A percentile compares a stretch with the other conserved stretches of the same genome.
These are phyloP conservation scores for Amiota mariae DNA, from an alignment of 2,888 invertebrate genomes.

Conservation along the genomic window DNA sequence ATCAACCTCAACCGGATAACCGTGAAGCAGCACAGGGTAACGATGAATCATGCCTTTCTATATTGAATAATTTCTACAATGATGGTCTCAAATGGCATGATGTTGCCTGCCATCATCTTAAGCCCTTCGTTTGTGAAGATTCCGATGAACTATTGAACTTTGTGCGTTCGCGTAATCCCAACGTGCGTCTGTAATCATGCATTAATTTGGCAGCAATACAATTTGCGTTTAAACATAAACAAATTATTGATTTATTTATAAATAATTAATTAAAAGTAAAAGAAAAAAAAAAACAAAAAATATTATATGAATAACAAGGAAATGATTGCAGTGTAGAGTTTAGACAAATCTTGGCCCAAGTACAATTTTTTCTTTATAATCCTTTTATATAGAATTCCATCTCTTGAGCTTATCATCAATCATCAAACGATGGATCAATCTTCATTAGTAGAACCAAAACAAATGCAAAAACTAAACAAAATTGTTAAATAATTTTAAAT, in stretches of 20 bases:
- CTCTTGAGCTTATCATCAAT: conserved; percentile 23
- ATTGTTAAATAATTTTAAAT: conserved; percentile 66
- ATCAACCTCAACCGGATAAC: conserved; percentile 91
- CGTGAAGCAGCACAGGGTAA: conserved; percentile 93
- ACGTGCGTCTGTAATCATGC: conserved; percentile 80
- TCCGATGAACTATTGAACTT: conserved; percentile 92
- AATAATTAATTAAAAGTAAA: conserved; percentile 4
- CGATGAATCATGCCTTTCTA: conserved; percentile 91
- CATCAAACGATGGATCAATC: too few relatives aligned
- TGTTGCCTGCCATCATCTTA: conserved; percentile 89
- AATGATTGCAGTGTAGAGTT: too few relatives aligned
- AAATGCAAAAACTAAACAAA: conserved; percentile 57
- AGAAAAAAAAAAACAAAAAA: conserved; percentile 50
- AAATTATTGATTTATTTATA: conserved; percentile 45
- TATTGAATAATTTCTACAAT: conserved; percentile 93
- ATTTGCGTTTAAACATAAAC: neutral
- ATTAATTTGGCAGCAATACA: too few relatives aligned
- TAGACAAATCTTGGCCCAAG: too few relatives aligned
- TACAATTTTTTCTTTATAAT: too few relatives aligned
- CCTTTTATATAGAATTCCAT: conserved; percentile 48
- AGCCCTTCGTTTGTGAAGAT: conserved; percentile 93
- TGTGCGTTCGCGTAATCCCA: conserved; percentile 90
- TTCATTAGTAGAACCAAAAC: conserved; percentile 20
- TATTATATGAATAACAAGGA: neutral
- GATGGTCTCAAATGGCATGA: conserved; percentile 91